Evolutionary conservation across 2,888 invertebrate genomes (phyloP).

Genomic region (Augiades crinisus): DNA sequence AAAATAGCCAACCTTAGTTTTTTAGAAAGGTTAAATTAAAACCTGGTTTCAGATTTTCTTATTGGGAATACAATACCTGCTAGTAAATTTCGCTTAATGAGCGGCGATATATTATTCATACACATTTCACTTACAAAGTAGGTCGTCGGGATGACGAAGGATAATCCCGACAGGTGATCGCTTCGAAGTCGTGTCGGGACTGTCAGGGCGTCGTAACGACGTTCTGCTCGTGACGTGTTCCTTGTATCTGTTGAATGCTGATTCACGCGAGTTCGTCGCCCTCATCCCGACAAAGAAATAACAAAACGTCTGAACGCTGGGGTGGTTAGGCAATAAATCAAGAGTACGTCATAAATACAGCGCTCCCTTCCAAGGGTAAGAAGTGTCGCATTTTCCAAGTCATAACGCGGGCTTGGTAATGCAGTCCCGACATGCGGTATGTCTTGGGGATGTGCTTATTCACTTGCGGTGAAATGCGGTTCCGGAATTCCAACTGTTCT

Average conservation of each 20-base stretch:
- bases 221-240: conserved; percentile 16
- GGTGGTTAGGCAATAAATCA: conserved; percentile 59
- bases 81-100: no score
- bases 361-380: conserved; percentile 51
- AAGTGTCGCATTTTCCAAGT: conserved; percentile 64
- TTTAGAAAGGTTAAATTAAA: no score
- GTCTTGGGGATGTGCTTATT: conserved; percentile 33
- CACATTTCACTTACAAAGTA: background rate
- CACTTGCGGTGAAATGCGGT: conserved; percentile 35
- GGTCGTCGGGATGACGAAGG: conserved; percentile 7
- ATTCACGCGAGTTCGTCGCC: conserved; percentile 39
- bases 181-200: conserved; percentile 1
- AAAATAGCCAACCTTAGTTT: no score
- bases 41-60: no score
- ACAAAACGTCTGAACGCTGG: conserved; percentile 51
- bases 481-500: conserved; percentile 39
- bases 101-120: background rate
- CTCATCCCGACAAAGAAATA: conserved; percentile 49
- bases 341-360: conserved; percentile 57
- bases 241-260: conserved; percentile 25
- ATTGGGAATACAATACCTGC: no score
- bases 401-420: conserved; percentile 55
- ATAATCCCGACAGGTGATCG: conserved; percentile 14
- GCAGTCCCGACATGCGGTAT: conserved; percentile 45
- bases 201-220: conserved; percentile 7